phyloP scores from a whole-genome alignment of 2,888 invertebrate species.

The Kryphioiulus occultus region DNA sequence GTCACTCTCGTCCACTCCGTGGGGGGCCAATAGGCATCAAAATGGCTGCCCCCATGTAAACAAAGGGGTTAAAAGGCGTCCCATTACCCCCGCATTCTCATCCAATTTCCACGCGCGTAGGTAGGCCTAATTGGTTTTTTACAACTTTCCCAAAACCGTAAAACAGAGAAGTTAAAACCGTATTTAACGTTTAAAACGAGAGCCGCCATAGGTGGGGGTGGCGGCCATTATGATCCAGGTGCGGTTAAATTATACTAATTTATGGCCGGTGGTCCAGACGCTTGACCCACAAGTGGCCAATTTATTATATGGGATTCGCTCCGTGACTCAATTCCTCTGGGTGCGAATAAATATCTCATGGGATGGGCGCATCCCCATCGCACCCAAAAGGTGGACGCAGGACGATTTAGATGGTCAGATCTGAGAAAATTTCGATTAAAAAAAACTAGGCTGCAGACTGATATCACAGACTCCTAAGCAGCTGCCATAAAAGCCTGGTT shows the following conservation, averaged over 20 bases:
- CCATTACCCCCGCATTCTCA: background rate
- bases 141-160: slow-evolving; percentile 37
- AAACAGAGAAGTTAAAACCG: slow-evolving; percentile 3
- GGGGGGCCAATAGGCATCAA: slow-evolving; percentile 19
- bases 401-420: slow-evolving; percentile 27
- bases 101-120: background rate
- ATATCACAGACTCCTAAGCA: background rate
- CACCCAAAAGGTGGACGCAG: too few relatives aligned
- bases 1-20: slow-evolving; percentile 18
- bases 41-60: background rate
- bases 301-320: background rate
- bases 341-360: background rate
- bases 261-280: slow-evolving; percentile 15
- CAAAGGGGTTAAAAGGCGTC: slow-evolving; percentile 32
- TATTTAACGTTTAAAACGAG: background rate
- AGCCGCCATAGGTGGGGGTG: background rate
- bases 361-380: background rate
- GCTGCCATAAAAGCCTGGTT: background rate
- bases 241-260: slow-evolving; percentile 36
- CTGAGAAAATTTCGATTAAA: background rate
- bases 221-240: background rate
- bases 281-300: slow-evolving; percentile 36
- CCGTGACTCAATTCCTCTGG: slow-evolving; percentile 25
- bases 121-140: slow-evolving; percentile 40
- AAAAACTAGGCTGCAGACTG: slow-evolving; percentile 7